phyloP scores from a whole-genome alignment of 2,888 invertebrate genomes.

The Phytoseiulus persimilis region DNA sequence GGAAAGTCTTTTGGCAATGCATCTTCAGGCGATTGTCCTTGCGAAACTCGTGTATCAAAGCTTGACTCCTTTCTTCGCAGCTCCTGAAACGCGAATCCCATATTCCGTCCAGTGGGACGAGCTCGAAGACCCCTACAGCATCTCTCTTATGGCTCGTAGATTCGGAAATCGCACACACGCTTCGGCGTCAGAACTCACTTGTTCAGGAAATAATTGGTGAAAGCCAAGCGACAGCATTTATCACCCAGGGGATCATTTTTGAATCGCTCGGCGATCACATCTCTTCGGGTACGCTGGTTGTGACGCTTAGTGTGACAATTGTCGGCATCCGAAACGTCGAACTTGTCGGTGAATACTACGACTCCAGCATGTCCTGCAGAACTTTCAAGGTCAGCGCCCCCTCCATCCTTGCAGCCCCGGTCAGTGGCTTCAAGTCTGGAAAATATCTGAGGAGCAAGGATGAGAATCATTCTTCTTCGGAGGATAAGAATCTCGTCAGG shows the following conservation, averaged over 20 bases:
- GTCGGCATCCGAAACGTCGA: not conserved
- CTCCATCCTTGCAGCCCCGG: conserved; percentile 20
- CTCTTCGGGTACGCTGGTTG: not conserved
- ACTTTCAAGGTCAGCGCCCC: not conserved
- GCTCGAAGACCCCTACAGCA: too few relatives aligned
- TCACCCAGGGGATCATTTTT: not conserved
- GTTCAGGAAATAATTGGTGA: not conserved
- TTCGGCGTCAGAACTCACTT: not conserved
- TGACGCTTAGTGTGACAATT: not conserved
- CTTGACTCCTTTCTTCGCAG: conserved; percentile 13
- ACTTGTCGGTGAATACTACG: conserved; percentile 9
- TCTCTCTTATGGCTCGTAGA: too few relatives aligned
- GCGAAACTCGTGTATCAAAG: conserved; percentile 24
- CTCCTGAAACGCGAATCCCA: not conserved
- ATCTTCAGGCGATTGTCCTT: not conserved
- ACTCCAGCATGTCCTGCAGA: conserved; percentile 9
- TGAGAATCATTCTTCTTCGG: too few relatives aligned
- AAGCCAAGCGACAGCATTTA: conserved; percentile 19
- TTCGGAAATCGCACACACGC: too few relatives aligned
- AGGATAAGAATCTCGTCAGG: not conserved
- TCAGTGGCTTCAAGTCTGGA: not conserved
- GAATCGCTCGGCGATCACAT: not conserved
- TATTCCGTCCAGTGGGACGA: not conserved
- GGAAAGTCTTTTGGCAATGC: conserved; percentile 15
- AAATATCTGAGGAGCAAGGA: not conserved